phyloP scores from a whole-genome alignment of 2,888 invertebrate genomes.

The Drosophila fungiperda region DNA sequence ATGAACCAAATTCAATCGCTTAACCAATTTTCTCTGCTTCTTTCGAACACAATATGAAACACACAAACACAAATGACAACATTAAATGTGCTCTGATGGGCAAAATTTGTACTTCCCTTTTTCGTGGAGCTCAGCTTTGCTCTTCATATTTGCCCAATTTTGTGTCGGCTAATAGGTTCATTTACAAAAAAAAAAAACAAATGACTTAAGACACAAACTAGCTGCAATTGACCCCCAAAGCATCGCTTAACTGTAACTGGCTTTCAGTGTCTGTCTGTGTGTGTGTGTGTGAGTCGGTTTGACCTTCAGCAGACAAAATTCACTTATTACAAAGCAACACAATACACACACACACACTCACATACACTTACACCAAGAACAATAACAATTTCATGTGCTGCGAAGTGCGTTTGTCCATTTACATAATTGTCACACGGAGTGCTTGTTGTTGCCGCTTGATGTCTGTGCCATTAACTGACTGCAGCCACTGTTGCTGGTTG shows the following conservation, averaged over 20 bases:
- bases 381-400: slow-evolving; percentile 23
- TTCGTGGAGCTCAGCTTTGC: not conserved
- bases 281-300: slow-evolving; percentile 41
- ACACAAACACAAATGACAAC: not conserved
- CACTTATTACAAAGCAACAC: slow-evolving; percentile 54
- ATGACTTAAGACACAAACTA: slow-evolving; percentile 76
- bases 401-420: slow-evolving; percentile 71
- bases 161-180: slow-evolving; percentile 53
- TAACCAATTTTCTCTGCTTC: not conserved
- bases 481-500: slow-evolving; percentile 42
- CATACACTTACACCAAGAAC: slow-evolving; percentile 27
- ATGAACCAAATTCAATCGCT: not conserved
- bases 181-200: slow-evolving; percentile 48
- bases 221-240: slow-evolving; percentile 67
- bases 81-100: slow-evolving; percentile 4
- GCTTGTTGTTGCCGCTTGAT: slow-evolving; percentile 47
- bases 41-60: not conserved
- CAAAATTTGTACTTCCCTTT: not conserved
- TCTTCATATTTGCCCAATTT: not conserved
- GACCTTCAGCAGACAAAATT: slow-evolving; percentile 73
- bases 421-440: slow-evolving; percentile 79
- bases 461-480: slow-evolving; percentile 65
- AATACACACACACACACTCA: slow-evolving; percentile 42
- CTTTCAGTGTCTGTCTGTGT: slow-evolving; percentile 7
- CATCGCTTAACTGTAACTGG: slow-evolving; percentile 67